phyloP scores from a whole-genome alignment of 2,888 invertebrate genomes.

The Catocala sponsa region DNA sequence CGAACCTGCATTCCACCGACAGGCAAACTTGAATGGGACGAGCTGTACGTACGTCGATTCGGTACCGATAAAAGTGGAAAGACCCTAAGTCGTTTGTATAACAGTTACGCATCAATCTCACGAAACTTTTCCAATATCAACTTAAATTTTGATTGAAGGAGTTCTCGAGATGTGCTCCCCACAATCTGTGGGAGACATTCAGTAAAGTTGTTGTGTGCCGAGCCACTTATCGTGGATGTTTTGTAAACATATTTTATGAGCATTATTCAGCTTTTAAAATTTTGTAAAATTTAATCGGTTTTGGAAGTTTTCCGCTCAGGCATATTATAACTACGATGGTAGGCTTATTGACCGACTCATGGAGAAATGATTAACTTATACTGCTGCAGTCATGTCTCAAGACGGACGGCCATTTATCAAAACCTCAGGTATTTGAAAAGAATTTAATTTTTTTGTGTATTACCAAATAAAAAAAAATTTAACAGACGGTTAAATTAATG shows the following conservation, averaged over 20 bases:
- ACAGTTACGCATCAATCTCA: conserved; percentile 65
- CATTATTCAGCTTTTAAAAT: conserved; percentile 5
- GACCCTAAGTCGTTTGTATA: conserved; percentile 41
- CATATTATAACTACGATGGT: too few species aligned
- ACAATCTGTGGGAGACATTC: conserved; percentile 28
- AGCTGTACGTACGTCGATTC: conserved; percentile 6
- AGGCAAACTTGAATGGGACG: too few species aligned
- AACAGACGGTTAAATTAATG: too few species aligned
- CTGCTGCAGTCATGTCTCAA: too few species aligned
- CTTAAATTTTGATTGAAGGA: conserved; percentile 73
- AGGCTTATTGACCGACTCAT: too few species aligned
- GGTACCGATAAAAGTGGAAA: conserved; percentile 16
- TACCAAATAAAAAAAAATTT: too few species aligned
- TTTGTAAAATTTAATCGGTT: not conserved
- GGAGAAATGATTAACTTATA: too few species aligned
- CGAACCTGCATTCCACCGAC: too few species aligned
- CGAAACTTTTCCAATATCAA: conserved; percentile 72
- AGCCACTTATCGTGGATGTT: conserved; percentile 15
- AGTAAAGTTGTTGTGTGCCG: conserved; percentile 31
- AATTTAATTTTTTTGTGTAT: too few species aligned
- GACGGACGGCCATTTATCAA: too few species aligned
- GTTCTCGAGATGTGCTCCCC: conserved; percentile 51
- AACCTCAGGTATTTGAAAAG: too few species aligned
- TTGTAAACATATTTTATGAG: conserved; percentile 15
- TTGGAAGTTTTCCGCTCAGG: not conserved